Base-by-base conservation (phyloP, 1,140 invertebrate species). In the Formica exsecta region DNA sequence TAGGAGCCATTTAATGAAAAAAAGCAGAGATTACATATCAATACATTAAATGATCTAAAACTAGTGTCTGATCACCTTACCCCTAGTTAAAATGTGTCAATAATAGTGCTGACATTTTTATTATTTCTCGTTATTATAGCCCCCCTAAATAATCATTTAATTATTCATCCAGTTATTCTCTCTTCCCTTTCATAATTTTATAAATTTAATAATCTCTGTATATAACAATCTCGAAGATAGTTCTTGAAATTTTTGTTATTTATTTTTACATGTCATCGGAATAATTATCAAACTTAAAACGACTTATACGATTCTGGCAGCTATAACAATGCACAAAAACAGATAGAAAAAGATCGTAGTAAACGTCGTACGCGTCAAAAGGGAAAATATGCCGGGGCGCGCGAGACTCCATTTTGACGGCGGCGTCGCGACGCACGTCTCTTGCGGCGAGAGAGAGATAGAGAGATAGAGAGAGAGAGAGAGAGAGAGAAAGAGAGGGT, bases 391-490 rank as follows among this genome's bases (percentile, higher is more conserved):
- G 2, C 25, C 8, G n/a, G 8, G 38, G 41, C 38, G 38, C 64
- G 62, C 51, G 66, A 80, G 79, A 19, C 79, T 81, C 79, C 79
- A 83, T 83, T 74, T 83, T 83, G 79, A 74, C 79, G 79, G 79
- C 79, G n/a, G 79, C 54, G 38, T 83, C 79, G 79, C 79, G 68
- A 73, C 36, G 68, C 79, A 25, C 76, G 38, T 74, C 54, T 38
- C 54, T n/a, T 25, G 36, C 64, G 9, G 0, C 44, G 3, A 51
- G 48, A 48, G 9, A 48, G 11, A 48, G 0, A 13, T 3, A 48
- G 48, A 51, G 4, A 51, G 11, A 48, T 3, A 13, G 13, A 48
- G 16, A 51, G 16, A 51, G 48, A n/a, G n/a, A n/a, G n/a, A 51
- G 48, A 48, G 19, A 32, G 79, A 81, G 36, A 32, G 32, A 32